phyloP scores from a whole-genome alignment of 2,888 invertebrate species.

The Adineta ricciae region DNA sequence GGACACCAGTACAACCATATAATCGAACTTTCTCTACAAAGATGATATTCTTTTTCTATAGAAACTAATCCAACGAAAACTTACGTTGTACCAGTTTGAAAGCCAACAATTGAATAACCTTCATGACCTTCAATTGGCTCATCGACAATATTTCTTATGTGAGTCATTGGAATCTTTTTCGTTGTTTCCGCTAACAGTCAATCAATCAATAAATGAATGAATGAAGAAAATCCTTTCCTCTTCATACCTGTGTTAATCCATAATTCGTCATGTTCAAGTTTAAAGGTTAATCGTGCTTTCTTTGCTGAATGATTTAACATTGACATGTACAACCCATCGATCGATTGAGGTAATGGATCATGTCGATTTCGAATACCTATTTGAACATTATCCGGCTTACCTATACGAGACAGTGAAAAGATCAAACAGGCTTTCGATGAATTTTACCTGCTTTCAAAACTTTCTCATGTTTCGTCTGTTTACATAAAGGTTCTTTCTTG shows the following conservation, averaged over 20 bases:
- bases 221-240: no score
- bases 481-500: constrained; percentile 17
- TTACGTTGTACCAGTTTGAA: constrained; percentile 16
- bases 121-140: constrained; percentile 79
- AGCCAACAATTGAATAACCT: constrained; percentile 57
- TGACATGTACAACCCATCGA: constrained; percentile 57
- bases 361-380: constrained; percentile 2
- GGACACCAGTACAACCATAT: constrained; percentile 10
- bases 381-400: not conserved
- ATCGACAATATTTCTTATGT: constrained; percentile 67
- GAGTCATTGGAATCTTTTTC: constrained; percentile 77
- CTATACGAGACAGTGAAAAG: not conserved
- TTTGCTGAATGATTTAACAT: constrained; percentile 67
- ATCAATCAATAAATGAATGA: no score
- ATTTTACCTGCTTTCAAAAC: not conserved
- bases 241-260: constrained; percentile 69
- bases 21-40: not conserved
- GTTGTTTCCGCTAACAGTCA: constrained; percentile 60
- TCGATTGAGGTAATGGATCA: not conserved
- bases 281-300: constrained; percentile 79
- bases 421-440: no score
- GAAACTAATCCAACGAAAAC: not conserved
- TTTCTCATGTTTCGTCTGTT: constrained; percentile 13
- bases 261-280: constrained; percentile 75
- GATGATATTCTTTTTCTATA: not conserved